A percentile compares a stretch with the other conserved stretches of the same genome.
Conservation (phyloP, 2,113 vertebrate species). For the Lasiurus cinereus region DNA sequence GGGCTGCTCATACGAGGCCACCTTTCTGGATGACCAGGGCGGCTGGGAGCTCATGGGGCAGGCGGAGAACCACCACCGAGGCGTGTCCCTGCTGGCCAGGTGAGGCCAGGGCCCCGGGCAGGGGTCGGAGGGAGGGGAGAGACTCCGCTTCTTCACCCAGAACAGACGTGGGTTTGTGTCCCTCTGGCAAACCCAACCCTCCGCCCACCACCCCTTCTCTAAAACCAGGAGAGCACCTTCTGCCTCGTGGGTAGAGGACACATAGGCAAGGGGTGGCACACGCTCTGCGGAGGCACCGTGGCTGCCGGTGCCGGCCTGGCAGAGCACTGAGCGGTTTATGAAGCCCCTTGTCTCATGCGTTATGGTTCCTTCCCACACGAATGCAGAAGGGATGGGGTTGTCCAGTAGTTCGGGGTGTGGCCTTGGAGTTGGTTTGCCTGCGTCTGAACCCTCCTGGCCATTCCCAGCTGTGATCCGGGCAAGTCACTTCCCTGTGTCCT, state of each 20-base stretch:
- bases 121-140: neutral
- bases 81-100: slow-evolving; percentile 82
- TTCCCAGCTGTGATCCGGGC: neutral
- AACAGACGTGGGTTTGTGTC: neutral
- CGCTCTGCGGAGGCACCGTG: accelerated
- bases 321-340: neutral
- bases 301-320: accelerated
- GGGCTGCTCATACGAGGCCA: slow-evolving; percentile 74
- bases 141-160: neutral
- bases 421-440: neutral
- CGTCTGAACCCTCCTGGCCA: neutral
- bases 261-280: neutral
- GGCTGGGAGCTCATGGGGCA: slow-evolving; percentile 82
- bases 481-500: neutral
- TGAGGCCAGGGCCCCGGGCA: neutral
- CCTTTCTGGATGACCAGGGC: slow-evolving; percentile 71
- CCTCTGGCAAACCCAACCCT: neutral
- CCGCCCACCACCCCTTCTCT: neutral
- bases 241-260: neutral
- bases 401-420: neutral
- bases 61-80: slow-evolving; percentile 74
- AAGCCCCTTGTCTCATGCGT: neutral
- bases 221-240: accelerated
- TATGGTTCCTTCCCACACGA: neutral
- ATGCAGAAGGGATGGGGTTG: neutral